These are phyloP conservation scores for Allolobophora icterica DNA, from an alignment of 2,888 invertebrate species.

Conservation along the genomic window DNA sequence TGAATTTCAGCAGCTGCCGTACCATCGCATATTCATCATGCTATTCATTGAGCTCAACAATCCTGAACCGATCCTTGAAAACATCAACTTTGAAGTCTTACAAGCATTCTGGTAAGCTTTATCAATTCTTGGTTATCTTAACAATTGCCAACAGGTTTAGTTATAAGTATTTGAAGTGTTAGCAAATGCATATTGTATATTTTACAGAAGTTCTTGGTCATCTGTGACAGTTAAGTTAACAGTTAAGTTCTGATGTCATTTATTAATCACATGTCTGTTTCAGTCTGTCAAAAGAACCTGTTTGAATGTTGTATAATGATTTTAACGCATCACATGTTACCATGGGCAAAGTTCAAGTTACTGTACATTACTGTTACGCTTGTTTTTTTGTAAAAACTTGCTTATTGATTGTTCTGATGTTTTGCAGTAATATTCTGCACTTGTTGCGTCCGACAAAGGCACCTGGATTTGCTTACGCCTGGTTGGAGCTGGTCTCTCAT, in stretches of 20 bases:
- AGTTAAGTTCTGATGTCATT: background rate
- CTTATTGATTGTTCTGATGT: background rate
- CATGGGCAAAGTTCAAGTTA: background rate
- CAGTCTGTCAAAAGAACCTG: too few relatives aligned
- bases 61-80: conserved; percentile 83
- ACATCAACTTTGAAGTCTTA: conserved; percentile 85
- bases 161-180: background rate
- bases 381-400: background rate
- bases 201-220: background rate
- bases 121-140: too few relatives aligned
- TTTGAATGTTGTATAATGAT: background rate
- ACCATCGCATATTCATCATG: conserved; percentile 94
- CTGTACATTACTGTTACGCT: background rate
- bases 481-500: conserved; percentile 97
- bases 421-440: conserved; percentile 80
- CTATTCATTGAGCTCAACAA: conserved; percentile 94
- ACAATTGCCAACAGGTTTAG: background rate
- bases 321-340: background rate
- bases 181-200: background rate
- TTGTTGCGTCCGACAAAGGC: conserved; percentile 89
- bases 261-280: too few relatives aligned
- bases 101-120: conserved; percentile 82
- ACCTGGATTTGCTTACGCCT: conserved; percentile 96
- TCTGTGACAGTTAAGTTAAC: background rate
- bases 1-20: conserved; percentile 95